Conservation (phyloP, 2,797 vertebrate genomes). For the Acipenser ruthenus region DNA sequence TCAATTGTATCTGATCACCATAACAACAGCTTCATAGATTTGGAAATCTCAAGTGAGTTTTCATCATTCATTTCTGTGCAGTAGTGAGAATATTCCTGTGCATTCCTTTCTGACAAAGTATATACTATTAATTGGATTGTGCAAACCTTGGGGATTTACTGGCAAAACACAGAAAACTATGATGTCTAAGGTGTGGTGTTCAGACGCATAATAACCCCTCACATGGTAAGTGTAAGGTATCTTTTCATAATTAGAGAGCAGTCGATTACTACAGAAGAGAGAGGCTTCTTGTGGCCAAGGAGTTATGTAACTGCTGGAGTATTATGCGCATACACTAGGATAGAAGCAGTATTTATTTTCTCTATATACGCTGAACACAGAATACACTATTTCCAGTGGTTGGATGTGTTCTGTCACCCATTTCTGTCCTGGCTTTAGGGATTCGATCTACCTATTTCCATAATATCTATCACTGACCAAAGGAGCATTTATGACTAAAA, state of each 20-base stretch:
- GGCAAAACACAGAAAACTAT: conserved; percentile 24
- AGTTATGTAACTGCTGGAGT: conserved; percentile 17
- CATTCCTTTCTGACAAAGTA: conserved; percentile 18
- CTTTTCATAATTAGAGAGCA: conserved; percentile 2
- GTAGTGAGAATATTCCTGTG: conserved; percentile 27
- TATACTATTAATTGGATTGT: conserved; percentile 19
- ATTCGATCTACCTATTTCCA: too few species aligned
- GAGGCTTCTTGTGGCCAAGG: neutral
- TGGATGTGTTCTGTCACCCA: too few species aligned
- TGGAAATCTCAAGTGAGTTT: conserved; percentile 45
- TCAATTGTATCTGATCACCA: conserved; percentile 68
- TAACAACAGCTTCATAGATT: conserved; percentile 63
- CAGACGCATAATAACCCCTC: conserved; percentile 28
- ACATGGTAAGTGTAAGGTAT: conserved; percentile 46
- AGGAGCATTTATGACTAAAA: too few species aligned
- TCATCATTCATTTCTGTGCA: conserved; percentile 45
- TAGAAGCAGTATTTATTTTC: neutral
- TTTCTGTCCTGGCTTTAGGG: too few species aligned
- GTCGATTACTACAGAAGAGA: conserved; percentile 3
- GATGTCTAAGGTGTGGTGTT: conserved; percentile 28
- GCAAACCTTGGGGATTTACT: conserved; percentile 23
- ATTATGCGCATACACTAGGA: neutral
- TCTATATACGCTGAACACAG: neutral
- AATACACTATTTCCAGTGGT: neutral
- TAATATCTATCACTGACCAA: too few species aligned